Evolutionary conservation across 2,113 vertebrate genomes (phyloP).

Genomic region (Micromys minutus): DNA sequence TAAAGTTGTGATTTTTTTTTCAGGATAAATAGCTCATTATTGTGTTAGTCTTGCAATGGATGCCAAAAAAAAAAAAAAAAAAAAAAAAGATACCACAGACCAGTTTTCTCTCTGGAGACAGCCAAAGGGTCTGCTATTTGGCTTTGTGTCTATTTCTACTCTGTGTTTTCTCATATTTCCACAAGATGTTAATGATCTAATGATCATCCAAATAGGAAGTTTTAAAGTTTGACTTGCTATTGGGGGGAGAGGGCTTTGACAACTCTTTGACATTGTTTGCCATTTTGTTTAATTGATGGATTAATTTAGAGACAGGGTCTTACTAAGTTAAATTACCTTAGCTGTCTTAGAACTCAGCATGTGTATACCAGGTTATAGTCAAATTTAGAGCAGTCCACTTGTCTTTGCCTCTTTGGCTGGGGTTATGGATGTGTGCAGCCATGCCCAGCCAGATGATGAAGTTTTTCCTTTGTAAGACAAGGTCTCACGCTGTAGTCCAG

Average conservation of each 20-base stretch:
- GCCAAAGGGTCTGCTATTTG: slow-evolving; percentile 24
- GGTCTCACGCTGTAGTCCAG: neutral
- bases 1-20: slow-evolving; percentile 24
- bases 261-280: slow-evolving; percentile 39
- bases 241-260: neutral
- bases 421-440: neutral
- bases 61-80: slow-evolving; percentile 1
- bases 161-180: neutral
- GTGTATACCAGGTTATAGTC: neutral
- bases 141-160: neutral
- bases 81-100: neutral
- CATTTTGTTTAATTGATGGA: slow-evolving; percentile 25
- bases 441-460: neutral
- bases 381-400: neutral
- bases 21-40: neutral
- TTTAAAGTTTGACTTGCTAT: neutral
- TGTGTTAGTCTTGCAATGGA: neutral
- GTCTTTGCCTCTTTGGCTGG: neutral
- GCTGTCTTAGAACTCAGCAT: neutral
- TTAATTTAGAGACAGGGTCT: neutral
- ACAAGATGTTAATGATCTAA: slow-evolving; percentile 8
- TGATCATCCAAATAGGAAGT: slow-evolving; percentile 31
- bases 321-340: neutral
- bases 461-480: neutral
- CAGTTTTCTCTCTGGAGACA: slow-evolving; percentile 10